Evolutionary conservation across 2,888 invertebrate genomes (phyloP).

Genomic region (Pyrgus malvae): DNA sequence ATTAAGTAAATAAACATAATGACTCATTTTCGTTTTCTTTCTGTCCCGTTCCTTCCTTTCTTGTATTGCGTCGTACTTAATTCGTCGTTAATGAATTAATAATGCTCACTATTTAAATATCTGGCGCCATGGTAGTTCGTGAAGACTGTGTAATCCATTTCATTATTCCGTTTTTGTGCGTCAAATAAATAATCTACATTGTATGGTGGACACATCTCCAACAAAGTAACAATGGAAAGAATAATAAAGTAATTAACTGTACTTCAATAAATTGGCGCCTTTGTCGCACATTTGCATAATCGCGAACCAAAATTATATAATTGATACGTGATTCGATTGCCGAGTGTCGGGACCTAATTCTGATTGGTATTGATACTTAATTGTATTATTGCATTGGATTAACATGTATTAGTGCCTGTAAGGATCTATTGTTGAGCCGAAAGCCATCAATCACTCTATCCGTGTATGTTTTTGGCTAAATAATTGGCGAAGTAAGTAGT

Average conservation of each 20-base stretch:
- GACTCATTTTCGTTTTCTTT: no score
- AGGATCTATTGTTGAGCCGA: not conserved
- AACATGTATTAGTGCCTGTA: constrained; percentile 2
- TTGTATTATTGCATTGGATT: constrained; percentile 10
- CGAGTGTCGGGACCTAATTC: constrained; percentile 26
- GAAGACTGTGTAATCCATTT: not conserved
- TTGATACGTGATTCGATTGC: constrained; percentile 35
- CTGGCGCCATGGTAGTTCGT: not conserved
- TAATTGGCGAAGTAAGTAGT: not conserved
- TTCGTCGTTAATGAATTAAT: no score
- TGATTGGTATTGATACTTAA: constrained; percentile 26
- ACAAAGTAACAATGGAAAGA: constrained; percentile 28
- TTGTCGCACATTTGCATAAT: constrained; percentile 39
- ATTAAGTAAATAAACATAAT: no score
- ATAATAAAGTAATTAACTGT: constrained; percentile 31
- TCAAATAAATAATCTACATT: constrained; percentile 13
- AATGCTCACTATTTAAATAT: constrained; percentile 22
- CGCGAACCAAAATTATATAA: constrained; percentile 37
- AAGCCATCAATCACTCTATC: not conserved
- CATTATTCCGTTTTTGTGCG: constrained; percentile 9
- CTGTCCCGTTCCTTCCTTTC: no score
- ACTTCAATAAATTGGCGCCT: constrained; percentile 29
- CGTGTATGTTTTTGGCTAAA: not conserved
- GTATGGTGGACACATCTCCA: constrained; percentile 4
- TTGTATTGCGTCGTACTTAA: no score